phyloP scores from a whole-genome alignment of 2,888 invertebrate species.

The Cephus spinipes region DNA sequence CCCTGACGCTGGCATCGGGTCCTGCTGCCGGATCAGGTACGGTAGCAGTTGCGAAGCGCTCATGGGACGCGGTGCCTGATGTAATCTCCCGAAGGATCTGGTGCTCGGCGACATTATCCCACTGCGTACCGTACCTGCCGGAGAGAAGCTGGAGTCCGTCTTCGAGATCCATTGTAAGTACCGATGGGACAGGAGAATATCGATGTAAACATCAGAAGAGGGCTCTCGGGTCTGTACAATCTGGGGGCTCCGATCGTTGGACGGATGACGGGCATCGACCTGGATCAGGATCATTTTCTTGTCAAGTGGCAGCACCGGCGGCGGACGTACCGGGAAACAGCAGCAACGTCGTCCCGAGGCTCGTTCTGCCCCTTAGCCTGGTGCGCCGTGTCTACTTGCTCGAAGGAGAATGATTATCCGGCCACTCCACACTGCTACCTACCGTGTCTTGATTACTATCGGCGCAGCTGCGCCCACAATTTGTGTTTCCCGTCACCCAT shows the following conservation, averaged over 20 bases:
- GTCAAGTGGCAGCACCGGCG: background rate
- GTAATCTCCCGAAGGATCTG: conserved; percentile 21
- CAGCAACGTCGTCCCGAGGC: conserved; percentile 28
- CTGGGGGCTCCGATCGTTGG: conserved; percentile 15
- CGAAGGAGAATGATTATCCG: conserved; percentile 49
- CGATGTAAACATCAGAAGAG: conserved; percentile 24
- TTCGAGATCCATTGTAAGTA: conserved; percentile 14
- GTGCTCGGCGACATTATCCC: conserved; percentile 20
- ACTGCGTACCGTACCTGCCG: conserved; percentile 15
- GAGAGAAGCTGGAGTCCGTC: background rate
- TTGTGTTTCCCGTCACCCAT: conserved; percentile 54
- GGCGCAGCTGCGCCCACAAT: conserved; percentile 63
- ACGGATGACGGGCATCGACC: conserved; percentile 19
- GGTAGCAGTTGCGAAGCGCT: conserved; percentile 30
- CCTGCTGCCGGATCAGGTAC: conserved; percentile 8
- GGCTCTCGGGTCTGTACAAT: conserved; percentile 14
- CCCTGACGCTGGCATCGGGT: conserved; percentile 40
- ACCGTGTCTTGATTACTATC: conserved; percentile 64
- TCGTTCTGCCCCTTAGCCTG: conserved; percentile 11
- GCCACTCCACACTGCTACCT: conserved; percentile 47
- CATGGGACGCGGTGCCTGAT: background rate
- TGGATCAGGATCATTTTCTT: conserved; percentile 17
- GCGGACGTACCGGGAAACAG: conserved; percentile 7
- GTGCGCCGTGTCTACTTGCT: conserved; percentile 29
- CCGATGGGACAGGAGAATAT: conserved; percentile 22